phyloP scores from a whole-genome alignment of 2,113 vertebrate genomes.

The Caloenas nicobarica region DNA sequence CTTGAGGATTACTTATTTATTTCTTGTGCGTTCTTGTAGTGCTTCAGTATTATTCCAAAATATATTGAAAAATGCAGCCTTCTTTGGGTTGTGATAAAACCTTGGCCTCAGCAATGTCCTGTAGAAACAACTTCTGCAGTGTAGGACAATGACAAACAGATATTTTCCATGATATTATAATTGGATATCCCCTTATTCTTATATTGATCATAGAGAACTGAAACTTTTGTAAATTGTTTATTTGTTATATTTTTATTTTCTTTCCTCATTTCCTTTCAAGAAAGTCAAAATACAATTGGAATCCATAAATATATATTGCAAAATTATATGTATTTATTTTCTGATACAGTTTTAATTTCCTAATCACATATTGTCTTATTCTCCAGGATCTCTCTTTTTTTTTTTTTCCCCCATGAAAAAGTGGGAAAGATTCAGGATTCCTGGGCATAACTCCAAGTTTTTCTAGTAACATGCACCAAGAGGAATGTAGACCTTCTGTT shows the following conservation, averaged over 20 bases:
- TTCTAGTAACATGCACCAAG: background rate
- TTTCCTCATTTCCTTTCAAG: background rate
- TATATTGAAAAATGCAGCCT: background rate
- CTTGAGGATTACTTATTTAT: background rate
- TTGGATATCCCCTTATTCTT: background rate
- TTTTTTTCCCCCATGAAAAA: background rate
- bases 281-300: background rate
- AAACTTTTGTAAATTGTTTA: background rate
- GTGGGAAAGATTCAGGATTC: background rate
- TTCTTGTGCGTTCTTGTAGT: background rate
- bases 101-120: background rate
- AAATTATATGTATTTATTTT: background rate
- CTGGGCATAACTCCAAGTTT: background rate
- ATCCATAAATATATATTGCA: background rate
- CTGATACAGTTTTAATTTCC: background rate
- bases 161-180: background rate
- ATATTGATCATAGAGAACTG: background rate
- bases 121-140: background rate
- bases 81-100: background rate
- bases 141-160: background rate
- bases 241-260: background rate
- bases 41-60: background rate
- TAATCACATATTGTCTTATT: background rate
- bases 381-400: background rate
- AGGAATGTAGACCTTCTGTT: constrained; percentile 21